Evolutionary conservation across 2,113 vertebrate species (phyloP), one percentile per base, ranked within the genome.

Genomic region (Megalops atlanticus): DNA sequence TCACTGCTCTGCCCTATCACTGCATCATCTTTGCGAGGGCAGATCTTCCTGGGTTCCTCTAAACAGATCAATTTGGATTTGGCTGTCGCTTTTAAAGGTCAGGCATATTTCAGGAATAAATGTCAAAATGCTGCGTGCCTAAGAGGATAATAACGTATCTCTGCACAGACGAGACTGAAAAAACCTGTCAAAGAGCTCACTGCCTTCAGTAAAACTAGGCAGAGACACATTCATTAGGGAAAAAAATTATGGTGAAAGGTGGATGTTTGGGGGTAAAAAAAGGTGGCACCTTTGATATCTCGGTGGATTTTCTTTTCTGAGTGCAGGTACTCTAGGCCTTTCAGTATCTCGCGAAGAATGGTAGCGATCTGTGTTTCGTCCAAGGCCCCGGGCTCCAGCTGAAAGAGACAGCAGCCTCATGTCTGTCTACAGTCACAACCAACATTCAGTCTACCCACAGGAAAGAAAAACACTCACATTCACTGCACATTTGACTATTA

Each of bases 251-350:
- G 18, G 27, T 54, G 16, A 58, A 43, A 0, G 39, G 24, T 18
- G 35, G 7, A n/a, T 47, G 40, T 49, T 38, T 0, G 1, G 36
- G 11, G 45, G 27, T 1, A n/a, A n/a, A n/a, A n/a, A n/a, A n/a
- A n/a, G n/a, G n/a, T n/a, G n/a, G 40, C 73, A 95, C 94, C 94
- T 93, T 95, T 95, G 84, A 95, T 95, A 74, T 95, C 94, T 81
- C 94, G 82, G 90, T 95, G 94, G 84, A 95, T 95, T 84, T 95
- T 95, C 87, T 95, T 95, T 90, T 94, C 94, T 0, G 92, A 94
- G 85, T 94, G 94, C 80, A 94, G 89, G 80, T 94, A 94, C 89
- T 94, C 94, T 74, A 95, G 87, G 4, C 94, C 94, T 85, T 95
- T 95, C 24, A 95, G 92, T 84, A 95, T 95, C 81, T 95, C 94